Conservation (phyloP, 2,888 invertebrate species). For the Trilocha varians region DNA sequence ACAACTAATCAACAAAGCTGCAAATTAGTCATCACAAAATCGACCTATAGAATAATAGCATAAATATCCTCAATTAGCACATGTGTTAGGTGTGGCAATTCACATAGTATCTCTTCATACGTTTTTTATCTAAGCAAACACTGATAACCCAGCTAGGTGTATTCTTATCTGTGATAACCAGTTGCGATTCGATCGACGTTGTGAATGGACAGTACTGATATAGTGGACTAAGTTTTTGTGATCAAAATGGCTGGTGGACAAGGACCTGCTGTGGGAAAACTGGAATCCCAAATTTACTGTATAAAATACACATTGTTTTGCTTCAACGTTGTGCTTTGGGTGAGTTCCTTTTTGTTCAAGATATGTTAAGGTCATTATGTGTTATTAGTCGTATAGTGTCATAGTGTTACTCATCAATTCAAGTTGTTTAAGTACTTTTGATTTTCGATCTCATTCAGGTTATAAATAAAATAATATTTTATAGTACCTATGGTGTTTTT, state of each 20-base stretch:
- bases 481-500: too few relatives aligned
- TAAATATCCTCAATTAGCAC: slow-evolving; percentile 3
- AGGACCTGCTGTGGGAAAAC: slow-evolving; percentile 69
- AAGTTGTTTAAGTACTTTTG: too few relatives aligned
- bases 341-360: slow-evolving; percentile 68
- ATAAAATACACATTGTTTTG: slow-evolving; percentile 88
- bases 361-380: too few relatives aligned
- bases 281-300: slow-evolving; percentile 84
- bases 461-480: too few relatives aligned
- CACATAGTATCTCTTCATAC: slow-evolving; percentile 46
- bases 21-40: neutral
- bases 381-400: too few relatives aligned
- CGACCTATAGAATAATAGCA: neutral
- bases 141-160: slow-evolving; percentile 57
- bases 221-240: slow-evolving; percentile 22
- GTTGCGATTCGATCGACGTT: slow-evolving; percentile 40
- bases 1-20: too few relatives aligned
- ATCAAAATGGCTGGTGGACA: slow-evolving; percentile 70
- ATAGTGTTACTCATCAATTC: too few relatives aligned
- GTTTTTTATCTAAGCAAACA: slow-evolving; percentile 63
- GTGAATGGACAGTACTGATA: slow-evolving; percentile 33
- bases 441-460: too few relatives aligned
- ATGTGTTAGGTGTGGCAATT: slow-evolving; percentile 55
- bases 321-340: slow-evolving; percentile 86
- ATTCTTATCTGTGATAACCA: slow-evolving; percentile 45